A percentile compares a stretch with the other conserved stretches of the same genome.
These are phyloP conservation scores for Lepidurus arcticus DNA, from an alignment of 1,140 invertebrate species.

Conservation along the genomic window DNA sequence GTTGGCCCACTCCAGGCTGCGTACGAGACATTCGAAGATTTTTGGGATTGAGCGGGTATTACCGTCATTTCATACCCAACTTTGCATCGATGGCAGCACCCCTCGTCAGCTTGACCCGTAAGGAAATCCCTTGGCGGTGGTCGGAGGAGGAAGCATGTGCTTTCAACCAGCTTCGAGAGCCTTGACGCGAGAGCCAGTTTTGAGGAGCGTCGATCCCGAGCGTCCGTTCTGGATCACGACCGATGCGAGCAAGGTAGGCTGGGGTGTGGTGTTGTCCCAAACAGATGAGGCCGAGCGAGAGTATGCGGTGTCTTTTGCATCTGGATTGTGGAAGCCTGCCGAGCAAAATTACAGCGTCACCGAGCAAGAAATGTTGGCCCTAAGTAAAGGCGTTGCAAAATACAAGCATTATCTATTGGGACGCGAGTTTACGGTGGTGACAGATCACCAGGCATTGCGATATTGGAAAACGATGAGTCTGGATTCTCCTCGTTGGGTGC, in stretches of 20 bases:
- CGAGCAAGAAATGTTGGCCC: slow-evolving; percentile 45
- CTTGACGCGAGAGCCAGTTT: neutral
- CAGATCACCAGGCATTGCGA: slow-evolving; percentile 45
- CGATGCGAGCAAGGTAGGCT: neutral
- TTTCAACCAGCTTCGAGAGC: neutral
- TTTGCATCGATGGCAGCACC: slow-evolving; percentile 24
- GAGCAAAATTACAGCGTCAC: slow-evolving; percentile 45
- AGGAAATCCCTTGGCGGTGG: slow-evolving; percentile 19
- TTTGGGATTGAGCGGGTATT: neutral
- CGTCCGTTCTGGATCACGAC: neutral
- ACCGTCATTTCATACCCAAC: slow-evolving; percentile 9
- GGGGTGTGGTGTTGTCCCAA: slow-evolving; percentile 33
- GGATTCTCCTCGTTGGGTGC: slow-evolving; percentile 44
- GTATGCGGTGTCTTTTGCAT: slow-evolving; percentile 39
- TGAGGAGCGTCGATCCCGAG: neutral
- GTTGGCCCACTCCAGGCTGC: neutral
- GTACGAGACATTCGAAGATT: neutral
- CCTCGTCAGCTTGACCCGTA: neutral
- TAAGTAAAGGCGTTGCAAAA: slow-evolving; percentile 45
- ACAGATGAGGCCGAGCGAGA: slow-evolving; percentile 35
- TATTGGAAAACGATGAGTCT: slow-evolving; percentile 47
- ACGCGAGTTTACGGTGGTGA: slow-evolving; percentile 42
- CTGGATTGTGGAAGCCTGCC: slow-evolving; percentile 40
- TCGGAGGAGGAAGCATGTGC: neutral
- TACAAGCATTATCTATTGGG: slow-evolving; percentile 45